Base-by-base conservation (phyloP, 2,113 vertebrate genomes). In the Hymenochirus boettgeri region DNA sequence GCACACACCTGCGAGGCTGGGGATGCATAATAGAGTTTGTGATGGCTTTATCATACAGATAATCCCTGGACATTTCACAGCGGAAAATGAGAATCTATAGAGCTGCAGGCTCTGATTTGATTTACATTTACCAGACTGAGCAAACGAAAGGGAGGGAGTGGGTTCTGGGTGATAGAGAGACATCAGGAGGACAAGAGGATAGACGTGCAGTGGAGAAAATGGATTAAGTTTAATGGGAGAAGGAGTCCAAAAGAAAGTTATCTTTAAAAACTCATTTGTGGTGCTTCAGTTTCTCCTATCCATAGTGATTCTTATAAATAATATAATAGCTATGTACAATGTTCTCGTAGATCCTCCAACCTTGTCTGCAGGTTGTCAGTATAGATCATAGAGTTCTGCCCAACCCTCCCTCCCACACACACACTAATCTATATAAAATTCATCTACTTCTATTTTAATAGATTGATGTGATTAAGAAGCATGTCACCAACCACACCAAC, bases 31-130 rank as follows among this genome's bases (percentile, higher is more conserved):
- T 58, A 66, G 55, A 66, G 45, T 66, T 51, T 51, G 55, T 55
- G 27, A 25, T 58, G 29, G 55, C 55, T 58, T 58, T 58, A 37
- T 58, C 58, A 35, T 27, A 1, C 39, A 66, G 58, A 51, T 27
- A 33, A 51, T 66, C 63, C 55, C 63, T 27, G 48, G 63, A 51
- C 55, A 39, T 12, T 39, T 66, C 55, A 58, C 55, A 39, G 45
- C 18, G 15, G 55, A 55, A 66, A 66, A 66, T 58, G 37, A 47
- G 52, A 52, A 65, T 56, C 52, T 56, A 65, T 56, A 27, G 55
- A 58, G 33, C 55, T 51, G n/a, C 31, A 51, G 53, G 31, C 55
- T 27, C 31, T 37, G 55, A 48, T 26, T 45, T 58, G 29, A 66
- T 66, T 66, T 58, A 66, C 63, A 66, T 65, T 58, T 58, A 39